Evolutionary conservation across 2,888 invertebrate genomes (phyloP).

Genomic region (Lypha dubia): DNA sequence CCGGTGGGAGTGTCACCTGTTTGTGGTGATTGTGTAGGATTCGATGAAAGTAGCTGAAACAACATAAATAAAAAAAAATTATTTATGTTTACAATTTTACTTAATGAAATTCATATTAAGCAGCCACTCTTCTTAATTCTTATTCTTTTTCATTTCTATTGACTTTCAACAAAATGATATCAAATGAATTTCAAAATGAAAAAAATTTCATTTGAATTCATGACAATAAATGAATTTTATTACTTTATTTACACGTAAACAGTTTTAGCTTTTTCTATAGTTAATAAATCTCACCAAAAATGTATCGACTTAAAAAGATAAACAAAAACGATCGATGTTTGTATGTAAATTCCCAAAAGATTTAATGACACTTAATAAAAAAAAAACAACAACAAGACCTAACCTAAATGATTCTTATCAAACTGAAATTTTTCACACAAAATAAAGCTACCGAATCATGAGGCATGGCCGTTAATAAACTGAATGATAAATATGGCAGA

Average conservation of each 20-base stretch:
- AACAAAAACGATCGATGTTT: background rate
- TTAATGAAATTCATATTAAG: too few species aligned
- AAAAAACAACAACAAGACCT: too few species aligned
- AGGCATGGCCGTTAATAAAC: background rate
- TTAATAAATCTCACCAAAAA: constrained; percentile 20
- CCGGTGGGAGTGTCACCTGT: constrained; percentile 75
- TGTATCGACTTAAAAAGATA: background rate
- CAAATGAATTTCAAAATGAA: constrained; percentile 42
- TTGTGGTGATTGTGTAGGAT: constrained; percentile 78
- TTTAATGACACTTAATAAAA: constrained; percentile 38
- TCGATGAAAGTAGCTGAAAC: constrained; percentile 77
- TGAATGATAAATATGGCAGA: background rate
- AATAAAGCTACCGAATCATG: constrained; percentile 64
- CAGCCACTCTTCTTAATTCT: constrained; percentile 27
- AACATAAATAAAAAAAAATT: constrained; percentile 29
- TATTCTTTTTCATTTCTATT: constrained; percentile 28
- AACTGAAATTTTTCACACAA: constrained; percentile 68
- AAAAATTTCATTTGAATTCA: constrained; percentile 51
- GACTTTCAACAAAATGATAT: constrained; percentile 51
- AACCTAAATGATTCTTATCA: constrained; percentile 57
- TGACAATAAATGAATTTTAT: constrained; percentile 56
- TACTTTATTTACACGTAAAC: constrained; percentile 10
- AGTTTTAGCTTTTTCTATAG: background rate
- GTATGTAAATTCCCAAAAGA: constrained; percentile 38
- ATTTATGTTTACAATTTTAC: background rate